Evolutionary conservation across 2,113 vertebrate species (phyloP), one percentile per base, ranked within the genome.

Genomic region (Coptodon rendalli): DNA sequence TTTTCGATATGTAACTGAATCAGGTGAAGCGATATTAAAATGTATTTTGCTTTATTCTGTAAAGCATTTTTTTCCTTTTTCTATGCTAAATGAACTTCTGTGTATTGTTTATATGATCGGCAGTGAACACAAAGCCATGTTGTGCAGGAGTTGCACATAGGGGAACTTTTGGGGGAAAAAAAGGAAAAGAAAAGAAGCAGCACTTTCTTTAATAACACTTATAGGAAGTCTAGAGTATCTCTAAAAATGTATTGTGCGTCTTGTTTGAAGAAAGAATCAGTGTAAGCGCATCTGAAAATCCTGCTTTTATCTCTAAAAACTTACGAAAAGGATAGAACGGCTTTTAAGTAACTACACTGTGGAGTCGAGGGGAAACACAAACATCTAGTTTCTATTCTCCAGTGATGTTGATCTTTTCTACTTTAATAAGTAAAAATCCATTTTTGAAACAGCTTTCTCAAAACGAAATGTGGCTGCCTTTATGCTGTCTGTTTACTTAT

Each of bases 101-200:
- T 66, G 11, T 66, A 66, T 66, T 66, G 61, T 38, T 66, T 66
- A 38, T 6, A 66, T 66, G 61, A n/a, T 66, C 2, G 4, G 1
- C 4, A 38, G 3, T 66, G 61, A 22, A 66, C 34, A 66, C 61
- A 22, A 22, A 66, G 61, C 17, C 61, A 45, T 45, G 22, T 27
- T 38, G 22, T 17, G 13, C 22, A 45, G 38, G 40, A 73, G 22
- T 17, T 9, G 68, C 0, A 0, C 22, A 73, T 22, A 43, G 40
- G 8, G 3, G 40, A 73, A 40, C 3, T 0, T 27, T 73, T 16
- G 6, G 34, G 3, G 5, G 5, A 6, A 19, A 6, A 2, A 0
- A 1, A 5, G 29, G 17, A 14, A 40, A 40, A 71, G n/a, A 40
- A n/a, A 66, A 1, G 34, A 40, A 68, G 36, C 36, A 68, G 63